These are phyloP conservation scores for Spermophilus dauricus DNA, from an alignment of 2,113 vertebrate species.

Conservation along the genomic window DNA sequence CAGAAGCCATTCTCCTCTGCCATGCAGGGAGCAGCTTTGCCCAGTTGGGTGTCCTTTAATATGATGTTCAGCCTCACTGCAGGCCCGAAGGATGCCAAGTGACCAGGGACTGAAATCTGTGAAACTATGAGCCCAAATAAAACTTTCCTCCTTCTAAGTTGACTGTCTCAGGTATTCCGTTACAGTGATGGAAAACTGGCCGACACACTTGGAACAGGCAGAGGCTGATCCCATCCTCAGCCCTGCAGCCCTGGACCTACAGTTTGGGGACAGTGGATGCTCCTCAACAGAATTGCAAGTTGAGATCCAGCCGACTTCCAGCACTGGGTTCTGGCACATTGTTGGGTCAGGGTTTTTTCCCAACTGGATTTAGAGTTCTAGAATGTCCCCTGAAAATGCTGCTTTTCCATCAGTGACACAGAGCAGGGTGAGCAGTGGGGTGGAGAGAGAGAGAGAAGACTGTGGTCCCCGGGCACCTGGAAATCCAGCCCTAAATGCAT, in stretches of 20 bases:
- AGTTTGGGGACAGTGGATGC: too few relatives aligned
- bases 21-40: neutral
- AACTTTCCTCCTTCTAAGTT: neutral
- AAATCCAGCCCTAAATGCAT: neutral
- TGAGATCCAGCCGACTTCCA: neutral
- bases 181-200: neutral
- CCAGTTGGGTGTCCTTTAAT: neutral
- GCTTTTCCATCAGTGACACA: neutral
- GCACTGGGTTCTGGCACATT: neutral
- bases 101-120: neutral
- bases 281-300: fast-evolving
- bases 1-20: neutral
- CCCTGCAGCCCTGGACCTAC: fast-evolving
- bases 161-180: neutral
- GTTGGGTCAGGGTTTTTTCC: neutral
- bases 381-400: neutral
- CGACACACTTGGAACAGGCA: neutral
- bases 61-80: neutral
- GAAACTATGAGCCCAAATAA: neutral
- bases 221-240: neutral
- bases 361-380: neutral
- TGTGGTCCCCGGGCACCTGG: neutral
- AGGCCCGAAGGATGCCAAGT: neutral
- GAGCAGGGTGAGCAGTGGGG: neutral
- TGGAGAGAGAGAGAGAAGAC: fast-evolving